phyloP scores from a whole-genome alignment of 2,113 vertebrate species.

The Lota lota region DNA sequence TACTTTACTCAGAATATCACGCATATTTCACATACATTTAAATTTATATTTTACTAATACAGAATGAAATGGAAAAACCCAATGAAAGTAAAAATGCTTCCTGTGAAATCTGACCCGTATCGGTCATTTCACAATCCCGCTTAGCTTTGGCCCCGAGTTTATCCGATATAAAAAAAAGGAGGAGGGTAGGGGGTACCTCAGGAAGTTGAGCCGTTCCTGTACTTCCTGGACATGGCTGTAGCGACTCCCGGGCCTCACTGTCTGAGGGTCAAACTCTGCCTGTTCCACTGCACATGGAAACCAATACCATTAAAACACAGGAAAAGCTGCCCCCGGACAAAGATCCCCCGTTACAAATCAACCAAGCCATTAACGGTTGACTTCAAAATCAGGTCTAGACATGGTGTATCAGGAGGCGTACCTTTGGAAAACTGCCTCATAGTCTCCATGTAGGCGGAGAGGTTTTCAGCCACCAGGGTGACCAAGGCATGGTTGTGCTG shows the following conservation, averaged over 20 bases:
- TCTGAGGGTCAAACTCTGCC: slow-evolving; percentile 96
- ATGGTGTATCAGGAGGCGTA: slow-evolving; percentile 49
- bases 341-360: neutral
- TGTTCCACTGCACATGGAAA: slow-evolving; percentile 78
- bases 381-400: neutral
- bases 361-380: neutral
- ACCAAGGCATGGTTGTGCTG: slow-evolving; percentile 98
- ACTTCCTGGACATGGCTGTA: slow-evolving; percentile 99
- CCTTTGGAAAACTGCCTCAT: slow-evolving; percentile 98
- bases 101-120: neutral
- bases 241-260: slow-evolving; percentile 93
- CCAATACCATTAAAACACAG: neutral
- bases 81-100: too few relatives aligned
- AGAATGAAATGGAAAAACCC: too few relatives aligned
- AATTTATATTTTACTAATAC: too few relatives aligned
- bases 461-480: slow-evolving; percentile 96
- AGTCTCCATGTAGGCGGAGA: slow-evolving; percentile 98
- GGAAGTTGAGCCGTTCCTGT: slow-evolving; percentile 95
- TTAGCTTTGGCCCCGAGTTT: too few relatives aligned
- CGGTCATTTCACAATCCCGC: neutral
- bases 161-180: too few relatives aligned
- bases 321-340: neutral
- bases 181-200: slow-evolving; percentile 73
- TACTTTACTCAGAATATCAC: too few relatives aligned
- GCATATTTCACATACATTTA: too few relatives aligned